Percentiles rank a stretch among this genome's conserved stretches.
Evolutionary conservation across 2,888 invertebrate genomes (phyloP).

Genomic region (Macrosiphum euphorbiae): DNA sequence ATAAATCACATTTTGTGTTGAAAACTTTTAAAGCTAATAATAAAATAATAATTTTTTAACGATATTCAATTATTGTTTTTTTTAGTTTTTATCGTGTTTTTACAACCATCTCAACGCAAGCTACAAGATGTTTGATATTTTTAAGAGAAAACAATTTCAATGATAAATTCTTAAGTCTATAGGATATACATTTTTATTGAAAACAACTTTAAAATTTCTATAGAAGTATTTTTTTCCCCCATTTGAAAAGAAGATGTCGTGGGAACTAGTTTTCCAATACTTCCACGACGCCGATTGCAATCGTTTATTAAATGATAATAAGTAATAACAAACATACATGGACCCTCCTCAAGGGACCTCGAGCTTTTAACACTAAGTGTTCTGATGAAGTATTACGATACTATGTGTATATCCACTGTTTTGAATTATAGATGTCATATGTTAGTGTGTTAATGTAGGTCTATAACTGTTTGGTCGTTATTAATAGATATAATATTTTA

Average conservation of each 20-base stretch:
- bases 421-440: neutral
- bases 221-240: neutral
- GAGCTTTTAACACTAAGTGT: too few relatives aligned
- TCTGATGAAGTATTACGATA: neutral
- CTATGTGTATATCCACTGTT: neutral
- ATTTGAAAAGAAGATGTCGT: too few relatives aligned
- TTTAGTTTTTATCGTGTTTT: neutral
- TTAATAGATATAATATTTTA: neutral
- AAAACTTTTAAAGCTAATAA: neutral
- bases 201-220: neutral
- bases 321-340: too few relatives aligned
- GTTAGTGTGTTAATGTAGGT: neutral
- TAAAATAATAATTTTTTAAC: neutral
- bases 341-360: too few relatives aligned
- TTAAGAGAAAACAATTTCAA: neutral
- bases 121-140: neutral
- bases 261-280: too few relatives aligned
- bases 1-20: neutral
- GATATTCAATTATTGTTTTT: neutral
- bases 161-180: neutral
- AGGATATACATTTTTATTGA: neutral
- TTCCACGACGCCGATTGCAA: too few relatives aligned
- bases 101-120: neutral
- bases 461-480: neutral
- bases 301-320: too few relatives aligned